Evolutionary conservation across 92 coral and sea anemone genomes (phyloP), one percentile per base, ranked within the genome.

Genomic region (Nematostella vectensis): DNA sequence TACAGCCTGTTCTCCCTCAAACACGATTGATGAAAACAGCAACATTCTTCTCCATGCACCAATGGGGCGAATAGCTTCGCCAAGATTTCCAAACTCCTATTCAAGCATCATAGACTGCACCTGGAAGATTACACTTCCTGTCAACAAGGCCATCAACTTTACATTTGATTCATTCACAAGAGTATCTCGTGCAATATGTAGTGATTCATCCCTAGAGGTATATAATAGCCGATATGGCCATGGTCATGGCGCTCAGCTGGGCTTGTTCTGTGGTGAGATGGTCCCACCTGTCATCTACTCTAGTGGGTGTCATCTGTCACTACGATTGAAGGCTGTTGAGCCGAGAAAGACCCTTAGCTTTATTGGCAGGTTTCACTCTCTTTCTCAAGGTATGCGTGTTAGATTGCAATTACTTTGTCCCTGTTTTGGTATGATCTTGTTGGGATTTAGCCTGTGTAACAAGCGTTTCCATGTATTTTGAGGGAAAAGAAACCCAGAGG

Each of bases 41-140:
- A 66, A 66, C 63, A 66, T 66, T 30, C 47, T 66, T 16, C 30
- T 66, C 2, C 54, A 55, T 24, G 47, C 47, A 26, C 27, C 63
- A 26, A 42, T 40, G 25, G 72, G 66, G 1, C 55, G 47, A 1
- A 66, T 66, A 13, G 50, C 47, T 54, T 28, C 72, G n/a, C 72
- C 72, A 42, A 58, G 48, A 18, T 55, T 55, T 12, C 53, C 48
- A 0, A 37, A 29, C 23, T 66, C 62, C 3, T 64, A 25, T 55
- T 66, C 72, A 24, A 33, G 48, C 25, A 27, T 56, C 0, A 36
- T 66, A 23, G 72, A 66, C 36, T 66, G 72, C 52, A 66, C 72
- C n/a, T 66, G 72, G 72, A 66, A 66, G 29, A 66, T 66, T 36
- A 25, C 63, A 9, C 72, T 66, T 19, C 72, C 72, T 2, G 27